Conservation (phyloP, 2,113 vertebrate genomes). For the Platichthys flesus region DNA sequence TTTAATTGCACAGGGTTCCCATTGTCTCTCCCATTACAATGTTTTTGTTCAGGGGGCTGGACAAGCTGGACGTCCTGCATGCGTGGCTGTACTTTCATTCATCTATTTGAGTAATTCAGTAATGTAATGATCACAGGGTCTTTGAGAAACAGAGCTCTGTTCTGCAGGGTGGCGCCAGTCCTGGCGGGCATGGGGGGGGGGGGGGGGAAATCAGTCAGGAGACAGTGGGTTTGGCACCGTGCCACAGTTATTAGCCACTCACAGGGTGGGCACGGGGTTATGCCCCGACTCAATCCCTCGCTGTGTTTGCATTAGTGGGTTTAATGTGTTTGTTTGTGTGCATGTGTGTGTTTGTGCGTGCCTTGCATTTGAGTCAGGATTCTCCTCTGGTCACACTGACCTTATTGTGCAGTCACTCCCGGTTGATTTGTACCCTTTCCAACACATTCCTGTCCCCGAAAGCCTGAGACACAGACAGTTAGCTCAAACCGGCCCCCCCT, state of each 20-base stretch:
- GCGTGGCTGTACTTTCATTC: slow-evolving; percentile 53
- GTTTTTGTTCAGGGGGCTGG: slow-evolving; percentile 43
- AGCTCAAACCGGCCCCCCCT: slow-evolving; percentile 2
- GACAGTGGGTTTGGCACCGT: slow-evolving; percentile 86
- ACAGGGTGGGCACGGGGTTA: slow-evolving; percentile 74
- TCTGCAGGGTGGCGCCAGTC: slow-evolving; percentile 78
- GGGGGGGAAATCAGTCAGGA: slow-evolving; percentile 78
- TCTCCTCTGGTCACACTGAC: slow-evolving; percentile 77
- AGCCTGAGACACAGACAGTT: slow-evolving; percentile 56
- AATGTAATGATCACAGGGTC: slow-evolving; percentile 67
- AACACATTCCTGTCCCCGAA: slow-evolving; percentile 73
- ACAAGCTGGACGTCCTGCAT: slow-evolving; percentile 30
- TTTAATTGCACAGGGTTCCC: slow-evolving; percentile 48
- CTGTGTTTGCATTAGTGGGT: slow-evolving; percentile 67
- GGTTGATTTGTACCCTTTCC: slow-evolving; percentile 74
- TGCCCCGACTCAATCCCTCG: slow-evolving; percentile 70
- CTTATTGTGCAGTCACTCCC: slow-evolving; percentile 77
- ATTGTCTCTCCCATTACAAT: slow-evolving; percentile 49
- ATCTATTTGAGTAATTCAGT: slow-evolving; percentile 64
- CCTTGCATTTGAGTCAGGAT: slow-evolving; percentile 54
- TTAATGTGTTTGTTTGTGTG: slow-evolving; percentile 72
- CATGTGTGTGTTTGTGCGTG: slow-evolving; percentile 52
- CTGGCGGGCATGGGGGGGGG: slow-evolving; percentile 71
- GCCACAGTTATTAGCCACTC: slow-evolving; percentile 82
- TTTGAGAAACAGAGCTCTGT: slow-evolving; percentile 72